Conservation (phyloP, 92 coral and sea anemone genomes). For the Scolanthus callimorphus region DNA sequence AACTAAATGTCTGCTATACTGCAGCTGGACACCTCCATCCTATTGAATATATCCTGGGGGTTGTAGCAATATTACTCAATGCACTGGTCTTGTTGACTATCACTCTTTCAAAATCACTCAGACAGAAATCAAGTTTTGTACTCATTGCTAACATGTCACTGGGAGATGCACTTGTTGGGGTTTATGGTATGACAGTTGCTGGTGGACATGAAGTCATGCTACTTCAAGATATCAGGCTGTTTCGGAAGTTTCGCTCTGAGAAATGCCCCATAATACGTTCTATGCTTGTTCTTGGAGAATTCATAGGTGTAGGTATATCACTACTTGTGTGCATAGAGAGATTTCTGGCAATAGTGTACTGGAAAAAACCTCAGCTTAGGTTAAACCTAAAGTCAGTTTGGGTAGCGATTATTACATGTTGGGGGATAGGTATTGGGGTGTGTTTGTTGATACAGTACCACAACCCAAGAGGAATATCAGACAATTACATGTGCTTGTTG, state of each 20-base stretch:
- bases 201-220: constrained; percentile 14
- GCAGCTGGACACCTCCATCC: background rate
- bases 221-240: background rate
- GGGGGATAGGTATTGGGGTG: background rate
- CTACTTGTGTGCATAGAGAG: constrained; percentile 25
- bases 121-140: constrained; percentile 14
- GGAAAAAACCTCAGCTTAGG: constrained; percentile 17
- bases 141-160: constrained; percentile 29
- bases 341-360: constrained; percentile 22
- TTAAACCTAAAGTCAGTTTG: constrained; percentile 5
- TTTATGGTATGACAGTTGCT: constrained; percentile 21
- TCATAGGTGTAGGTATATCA: constrained; percentile 22
- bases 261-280: constrained; percentile 30
- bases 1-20: background rate
- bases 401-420: background rate
- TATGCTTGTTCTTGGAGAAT: constrained; percentile 22
- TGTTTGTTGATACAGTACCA: constrained; percentile 18
- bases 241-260: constrained; percentile 15
- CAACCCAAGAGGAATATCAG: constrained; percentile 8
- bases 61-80: constrained; percentile 15
- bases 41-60: constrained; percentile 22
- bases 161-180: constrained; percentile 20
- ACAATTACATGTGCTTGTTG: constrained; percentile 34
- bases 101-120: background rate
- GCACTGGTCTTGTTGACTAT: constrained; percentile 9